Percentiles rank a stretch among this genome's conserved stretches.
Conservation (phyloP, 2,113 vertebrate genomes). For the Aplodontia rufa region DNA sequence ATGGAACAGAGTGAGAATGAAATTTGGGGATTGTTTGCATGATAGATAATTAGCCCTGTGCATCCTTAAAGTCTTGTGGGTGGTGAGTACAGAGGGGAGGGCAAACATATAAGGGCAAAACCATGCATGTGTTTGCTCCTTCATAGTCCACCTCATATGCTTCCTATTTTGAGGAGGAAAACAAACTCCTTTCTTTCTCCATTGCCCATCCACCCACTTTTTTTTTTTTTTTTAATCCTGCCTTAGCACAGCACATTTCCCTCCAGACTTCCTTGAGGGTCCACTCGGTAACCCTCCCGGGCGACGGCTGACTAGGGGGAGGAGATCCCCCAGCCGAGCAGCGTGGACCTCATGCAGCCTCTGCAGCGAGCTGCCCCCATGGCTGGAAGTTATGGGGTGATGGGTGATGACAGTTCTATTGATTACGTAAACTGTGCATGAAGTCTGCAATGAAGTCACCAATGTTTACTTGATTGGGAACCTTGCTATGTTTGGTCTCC, state of each 20-base stretch:
- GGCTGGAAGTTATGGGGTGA: too few species aligned
- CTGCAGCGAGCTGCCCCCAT: too few species aligned
- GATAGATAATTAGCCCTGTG: background rate
- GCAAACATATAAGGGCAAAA: background rate
- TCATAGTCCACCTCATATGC: background rate
- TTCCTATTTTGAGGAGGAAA: conserved; percentile 1
- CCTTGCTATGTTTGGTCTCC: too few species aligned
- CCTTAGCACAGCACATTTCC: background rate
- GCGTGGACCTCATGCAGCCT: too few species aligned
- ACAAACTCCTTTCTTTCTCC: background rate
- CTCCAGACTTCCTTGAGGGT: conserved; percentile 19
- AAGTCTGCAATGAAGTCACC: too few species aligned
- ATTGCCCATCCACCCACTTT: background rate
- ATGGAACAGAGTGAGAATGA: background rate
- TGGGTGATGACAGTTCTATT: too few species aligned
- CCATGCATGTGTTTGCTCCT: background rate
- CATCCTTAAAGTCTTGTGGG: background rate
- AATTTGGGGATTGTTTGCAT: background rate
- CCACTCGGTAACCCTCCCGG: too few species aligned
- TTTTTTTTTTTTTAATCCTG: background rate
- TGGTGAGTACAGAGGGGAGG: background rate
- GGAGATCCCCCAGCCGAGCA: too few species aligned
- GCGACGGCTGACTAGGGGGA: too few species aligned
- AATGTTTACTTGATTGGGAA: too few species aligned
- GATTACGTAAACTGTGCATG: too few species aligned